Evolutionary conservation across 2,888 invertebrate genomes (phyloP).

Genomic region (Prosopocoilus inquinatus): DNA sequence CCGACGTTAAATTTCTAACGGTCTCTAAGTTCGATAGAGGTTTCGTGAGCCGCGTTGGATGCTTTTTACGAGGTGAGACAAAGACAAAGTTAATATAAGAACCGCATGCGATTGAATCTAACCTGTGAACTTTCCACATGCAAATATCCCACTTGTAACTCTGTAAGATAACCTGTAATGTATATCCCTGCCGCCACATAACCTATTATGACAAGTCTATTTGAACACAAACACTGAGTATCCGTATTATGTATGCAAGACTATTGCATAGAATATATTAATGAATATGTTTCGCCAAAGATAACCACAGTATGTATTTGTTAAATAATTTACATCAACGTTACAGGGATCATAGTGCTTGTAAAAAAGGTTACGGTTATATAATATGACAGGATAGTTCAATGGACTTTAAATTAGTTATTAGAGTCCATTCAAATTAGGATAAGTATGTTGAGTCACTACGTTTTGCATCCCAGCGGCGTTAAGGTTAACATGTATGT

Average conservation of each 20-base stretch:
- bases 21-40: neutral
- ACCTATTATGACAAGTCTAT: slow-evolving; percentile 47
- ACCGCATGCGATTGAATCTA: slow-evolving; percentile 40
- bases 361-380: too few relatives aligned
- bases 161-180: slow-evolving; percentile 42
- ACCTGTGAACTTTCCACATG: slow-evolving; percentile 47
- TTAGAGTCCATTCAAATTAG: too few relatives aligned
- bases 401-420: too few relatives aligned
- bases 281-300: slow-evolving; percentile 20
- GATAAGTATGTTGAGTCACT: too few relatives aligned
- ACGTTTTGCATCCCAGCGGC: too few relatives aligned
- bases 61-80: slow-evolving; percentile 30
- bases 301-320: slow-evolving; percentile 4
- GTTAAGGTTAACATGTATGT: too few relatives aligned
- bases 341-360: neutral
- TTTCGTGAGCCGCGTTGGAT: slow-evolving; percentile 6
- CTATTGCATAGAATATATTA: slow-evolving; percentile 18
- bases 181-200: slow-evolving; percentile 40
- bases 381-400: too few relatives aligned
- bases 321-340: slow-evolving; percentile 14
- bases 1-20: too few relatives aligned
- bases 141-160: slow-evolving; percentile 46
- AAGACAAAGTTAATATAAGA: slow-evolving; percentile 28
- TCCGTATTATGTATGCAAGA: slow-evolving; percentile 15
- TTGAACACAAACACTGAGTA: slow-evolving; percentile 26